These are phyloP conservation scores for Amblyjoppa proteus DNA, from an alignment of 2,888 invertebrate species.

Conservation along the genomic window DNA sequence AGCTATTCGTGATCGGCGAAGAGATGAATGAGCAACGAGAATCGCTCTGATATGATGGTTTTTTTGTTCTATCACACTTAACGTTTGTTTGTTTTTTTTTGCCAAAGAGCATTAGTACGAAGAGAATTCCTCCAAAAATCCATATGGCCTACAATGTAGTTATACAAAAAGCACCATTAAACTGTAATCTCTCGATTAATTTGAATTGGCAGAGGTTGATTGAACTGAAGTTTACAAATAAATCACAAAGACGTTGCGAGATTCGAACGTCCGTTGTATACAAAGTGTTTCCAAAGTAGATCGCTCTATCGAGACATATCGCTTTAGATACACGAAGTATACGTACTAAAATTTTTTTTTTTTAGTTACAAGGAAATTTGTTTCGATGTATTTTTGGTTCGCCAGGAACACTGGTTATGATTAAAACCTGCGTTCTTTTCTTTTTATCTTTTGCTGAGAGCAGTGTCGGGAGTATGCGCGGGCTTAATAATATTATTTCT, in stretches of 20 bases:
- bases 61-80: slow-evolving; percentile 23
- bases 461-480: slow-evolving; percentile 48
- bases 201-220: slow-evolving; percentile 39
- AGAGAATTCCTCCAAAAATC: slow-evolving; percentile 67
- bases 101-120: slow-evolving; percentile 67
- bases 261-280: slow-evolving; percentile 25
- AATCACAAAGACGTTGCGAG: slow-evolving; percentile 32
- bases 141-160: slow-evolving; percentile 64
- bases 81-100: slow-evolving; percentile 39
- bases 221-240: slow-evolving; percentile 33
- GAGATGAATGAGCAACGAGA: slow-evolving; percentile 39
- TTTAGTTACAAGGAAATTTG: slow-evolving; percentile 44
- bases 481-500: slow-evolving; percentile 64
- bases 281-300: slow-evolving; percentile 41
- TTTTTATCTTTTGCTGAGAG: slow-evolving; percentile 45
- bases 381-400: slow-evolving; percentile 64
- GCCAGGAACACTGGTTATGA: slow-evolving; percentile 47
- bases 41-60: slow-evolving; percentile 59
- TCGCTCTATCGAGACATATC: slow-evolving; percentile 53
- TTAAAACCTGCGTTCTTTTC: slow-evolving; percentile 45
- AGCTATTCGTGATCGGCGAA: slow-evolving; percentile 39
- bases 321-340: slow-evolving; percentile 43
- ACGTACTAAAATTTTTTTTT: slow-evolving; percentile 27
- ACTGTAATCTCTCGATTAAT: slow-evolving; percentile 23
- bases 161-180: slow-evolving; percentile 74